Percentiles rank a stretch among this genome's conserved stretches.
Conservation (phyloP, 1,140 invertebrate species). For the Harpegnathos saltator region DNA sequence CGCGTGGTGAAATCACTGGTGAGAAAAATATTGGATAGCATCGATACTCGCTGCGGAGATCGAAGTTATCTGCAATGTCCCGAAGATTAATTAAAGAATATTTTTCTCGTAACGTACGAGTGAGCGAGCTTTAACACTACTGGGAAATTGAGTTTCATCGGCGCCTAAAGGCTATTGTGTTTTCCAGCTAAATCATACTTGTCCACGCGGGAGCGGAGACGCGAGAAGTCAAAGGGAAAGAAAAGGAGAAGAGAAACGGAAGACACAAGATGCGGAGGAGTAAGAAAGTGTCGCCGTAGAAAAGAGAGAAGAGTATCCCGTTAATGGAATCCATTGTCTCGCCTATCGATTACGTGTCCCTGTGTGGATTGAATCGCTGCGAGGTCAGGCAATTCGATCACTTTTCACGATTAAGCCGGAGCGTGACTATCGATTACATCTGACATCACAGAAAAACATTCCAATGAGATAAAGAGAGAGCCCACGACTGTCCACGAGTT, state of each 20-base stretch:
- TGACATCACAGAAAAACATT: constrained; percentile 27
- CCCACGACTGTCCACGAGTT: background rate
- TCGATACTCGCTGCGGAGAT: background rate
- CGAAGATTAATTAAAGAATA: background rate
- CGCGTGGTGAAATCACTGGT: constrained; percentile 1
- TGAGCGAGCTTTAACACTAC: background rate
- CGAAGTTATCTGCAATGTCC: background rate
- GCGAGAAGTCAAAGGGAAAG: background rate
- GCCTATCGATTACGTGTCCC: constrained; percentile 39
- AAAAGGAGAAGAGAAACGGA: background rate
- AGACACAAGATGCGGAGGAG: background rate
- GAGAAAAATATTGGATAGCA: background rate
- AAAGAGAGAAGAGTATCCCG: background rate
- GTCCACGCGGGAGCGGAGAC: background rate
- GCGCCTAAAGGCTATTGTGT: background rate
- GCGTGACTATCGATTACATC: constrained; percentile 42
- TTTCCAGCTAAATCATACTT: constrained; percentile 13
- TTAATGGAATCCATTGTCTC: constrained; percentile 43
- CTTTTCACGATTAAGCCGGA: constrained; percentile 26
- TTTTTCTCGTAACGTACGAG: background rate
- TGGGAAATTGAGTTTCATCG: background rate
- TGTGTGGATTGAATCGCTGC: constrained; percentile 23
- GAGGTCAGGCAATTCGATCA: constrained; percentile 23
- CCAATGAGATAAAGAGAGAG: background rate
- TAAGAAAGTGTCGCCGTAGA: constrained; percentile 10